phyloP scores from a whole-genome alignment of 1,140 invertebrate species.

The Mactra quadrangularis region DNA sequence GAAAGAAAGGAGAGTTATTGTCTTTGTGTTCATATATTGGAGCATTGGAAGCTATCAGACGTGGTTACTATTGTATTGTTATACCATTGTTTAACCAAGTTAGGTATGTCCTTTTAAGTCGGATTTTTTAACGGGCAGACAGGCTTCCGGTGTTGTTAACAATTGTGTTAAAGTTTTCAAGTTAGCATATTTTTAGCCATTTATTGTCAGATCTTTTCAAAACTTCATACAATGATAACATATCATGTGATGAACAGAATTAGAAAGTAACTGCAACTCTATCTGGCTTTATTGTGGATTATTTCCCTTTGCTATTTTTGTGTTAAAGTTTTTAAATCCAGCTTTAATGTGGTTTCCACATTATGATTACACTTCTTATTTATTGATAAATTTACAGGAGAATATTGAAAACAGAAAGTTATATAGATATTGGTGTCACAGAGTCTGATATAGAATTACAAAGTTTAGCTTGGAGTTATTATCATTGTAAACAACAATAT shows the following conservation, averaged over 20 bases:
- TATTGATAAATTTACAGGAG: background rate
- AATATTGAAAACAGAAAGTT: background rate
- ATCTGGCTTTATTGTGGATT: too few relatives aligned
- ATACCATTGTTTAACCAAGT: slow-evolving; percentile 80
- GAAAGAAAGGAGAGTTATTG: slow-evolving; percentile 78
- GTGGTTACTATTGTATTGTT: slow-evolving; percentile 81
- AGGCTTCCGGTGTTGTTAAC: background rate
- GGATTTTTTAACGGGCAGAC: background rate
- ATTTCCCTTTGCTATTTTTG: too few relatives aligned
- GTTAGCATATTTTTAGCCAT: background rate
- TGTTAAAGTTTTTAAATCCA: too few relatives aligned
- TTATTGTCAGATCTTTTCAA: too few relatives aligned
- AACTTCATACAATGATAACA: too few relatives aligned
- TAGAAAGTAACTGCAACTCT: too few relatives aligned
- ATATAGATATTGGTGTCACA: slow-evolving; percentile 51
- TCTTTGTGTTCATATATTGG: slow-evolving; percentile 83
- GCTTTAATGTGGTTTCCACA: too few relatives aligned
- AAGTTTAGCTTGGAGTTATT: slow-evolving; percentile 35
- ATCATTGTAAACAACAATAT: background rate
- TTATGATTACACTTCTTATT: background rate
- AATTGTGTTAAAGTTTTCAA: background rate
- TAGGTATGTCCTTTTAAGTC: slow-evolving; percentile 81
- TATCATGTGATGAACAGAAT: too few relatives aligned
- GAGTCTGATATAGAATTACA: slow-evolving; percentile 28
- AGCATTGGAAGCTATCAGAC: slow-evolving; percentile 82